A percentile compares a stretch with the other conserved stretches of the same genome.
Conservation (phyloP, 30 jellyfish, hydroid and myxozoan species). For the Chrysaora quinquecirrha region DNA sequence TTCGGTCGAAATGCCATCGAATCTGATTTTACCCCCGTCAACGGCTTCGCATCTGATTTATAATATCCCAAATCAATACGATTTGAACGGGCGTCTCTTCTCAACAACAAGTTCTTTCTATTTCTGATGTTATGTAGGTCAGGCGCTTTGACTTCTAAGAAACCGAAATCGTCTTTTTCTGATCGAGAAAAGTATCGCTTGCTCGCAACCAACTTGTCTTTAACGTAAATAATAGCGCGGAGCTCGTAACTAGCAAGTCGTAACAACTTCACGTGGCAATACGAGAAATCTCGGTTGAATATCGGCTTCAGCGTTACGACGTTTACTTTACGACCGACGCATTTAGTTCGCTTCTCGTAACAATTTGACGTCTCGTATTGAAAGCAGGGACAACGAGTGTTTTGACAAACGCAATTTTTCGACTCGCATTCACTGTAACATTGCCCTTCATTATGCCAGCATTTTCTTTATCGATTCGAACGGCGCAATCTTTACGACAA, state of each 20-base stretch:
- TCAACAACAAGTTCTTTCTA: constrained; percentile 27
- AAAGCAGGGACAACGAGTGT: constrained; percentile 26
- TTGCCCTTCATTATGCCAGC: background rate
- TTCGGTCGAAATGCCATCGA: constrained; percentile 36
- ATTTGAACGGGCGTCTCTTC: constrained; percentile 4
- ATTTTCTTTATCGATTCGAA: background rate
- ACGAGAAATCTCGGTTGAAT: constrained; percentile 16
- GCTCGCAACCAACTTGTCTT: constrained; percentile 6
- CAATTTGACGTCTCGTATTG: constrained; percentile 25
- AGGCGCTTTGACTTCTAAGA: constrained; percentile 40
- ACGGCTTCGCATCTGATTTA: background rate
- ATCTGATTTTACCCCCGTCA: background rate
- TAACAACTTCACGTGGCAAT: constrained; percentile 37
- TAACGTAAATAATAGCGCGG: constrained; percentile 25
- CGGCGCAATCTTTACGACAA: constrained; percentile 25
- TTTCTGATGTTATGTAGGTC: constrained; percentile 19
- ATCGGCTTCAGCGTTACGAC: constrained; percentile 40
- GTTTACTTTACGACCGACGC: constrained; percentile 23
- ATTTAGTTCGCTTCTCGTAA: constrained; percentile 2
- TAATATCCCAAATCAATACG: constrained; percentile 34
- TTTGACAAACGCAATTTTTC: constrained; percentile 21
- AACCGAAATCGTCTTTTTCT: constrained; percentile 41
- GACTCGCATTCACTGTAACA: constrained; percentile 22
- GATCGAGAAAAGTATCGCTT: background rate
- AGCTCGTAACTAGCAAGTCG: constrained; percentile 48